Evolutionary conservation across 2,888 invertebrate species (phyloP).

Genomic region (Tinea pellionella): DNA sequence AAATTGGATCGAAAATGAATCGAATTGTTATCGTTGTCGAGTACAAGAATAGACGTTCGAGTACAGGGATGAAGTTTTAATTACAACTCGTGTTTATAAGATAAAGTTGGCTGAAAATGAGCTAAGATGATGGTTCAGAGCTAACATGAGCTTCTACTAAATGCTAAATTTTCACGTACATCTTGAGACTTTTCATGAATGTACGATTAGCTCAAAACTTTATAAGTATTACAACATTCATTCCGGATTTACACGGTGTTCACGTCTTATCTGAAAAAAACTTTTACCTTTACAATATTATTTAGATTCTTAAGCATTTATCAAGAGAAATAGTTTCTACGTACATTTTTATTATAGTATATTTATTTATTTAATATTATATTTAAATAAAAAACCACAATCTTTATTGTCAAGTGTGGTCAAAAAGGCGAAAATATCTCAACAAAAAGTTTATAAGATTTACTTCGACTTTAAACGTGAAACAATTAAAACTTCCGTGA

Average conservation of each 20-base stretch:
- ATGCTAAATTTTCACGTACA: neutral
- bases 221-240: neutral
- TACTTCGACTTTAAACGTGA: slow-evolving; percentile 11
- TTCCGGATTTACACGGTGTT: neutral
- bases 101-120: slow-evolving; percentile 1
- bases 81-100: slow-evolving; percentile 1
- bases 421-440: slow-evolving; percentile 5
- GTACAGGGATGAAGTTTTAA: neutral
- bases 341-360: too few relatives aligned
- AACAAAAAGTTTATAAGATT: neutral
- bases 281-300: too few relatives aligned
- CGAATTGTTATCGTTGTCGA: neutral
- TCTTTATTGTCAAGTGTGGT: neutral
- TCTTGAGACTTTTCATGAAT: neutral
- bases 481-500: slow-evolving; percentile 10
- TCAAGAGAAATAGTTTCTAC: too few relatives aligned
- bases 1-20: neutral
- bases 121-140: neutral
- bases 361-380: too few relatives aligned
- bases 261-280: too few relatives aligned
- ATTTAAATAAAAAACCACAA: too few relatives aligned
- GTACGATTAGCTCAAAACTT: neutral
- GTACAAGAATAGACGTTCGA: neutral
- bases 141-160: neutral
- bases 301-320: too few relatives aligned